Base-by-base conservation (phyloP, 2,888 invertebrate genomes). In the Tipula unca region DNA sequence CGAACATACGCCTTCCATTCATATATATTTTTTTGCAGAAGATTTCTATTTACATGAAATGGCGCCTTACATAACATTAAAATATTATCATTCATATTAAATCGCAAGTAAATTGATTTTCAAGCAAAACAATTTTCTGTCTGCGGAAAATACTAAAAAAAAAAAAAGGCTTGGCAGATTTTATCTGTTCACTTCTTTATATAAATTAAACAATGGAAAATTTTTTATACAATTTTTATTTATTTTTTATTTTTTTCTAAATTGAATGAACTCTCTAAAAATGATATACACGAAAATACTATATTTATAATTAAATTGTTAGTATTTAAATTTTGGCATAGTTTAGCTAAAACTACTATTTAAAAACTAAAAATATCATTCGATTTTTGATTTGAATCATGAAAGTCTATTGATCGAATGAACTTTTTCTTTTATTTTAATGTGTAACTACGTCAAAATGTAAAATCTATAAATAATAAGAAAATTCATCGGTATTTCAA, bases 341-440 rank as follows among this genome's bases (percentile, higher is more conserved):
- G 25, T 69, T 69, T 69, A 69, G 8, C 69, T 48, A n/a, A 48
- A 48, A 48, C 48, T 48, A 48, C 48, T 48, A 48, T 69, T 69
- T 48, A 69, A 69, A 69, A 69, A 25, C 69, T 69, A 69, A 69
- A 69, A 69, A 69, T 69, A 69, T 69, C 69, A 25, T 69, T 69
- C 69, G 69, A 69, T 69, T 69, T 69, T 69, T 69, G 25, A 69
- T 69, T 69, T 20, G 69, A 25, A 69, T 69, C 69, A 69, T 25
- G 69, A 69, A 25, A 69, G 69, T 69, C 83, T 83, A 83, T 83
- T 83, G 83, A 83, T 83, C 83, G 83, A 83, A 83, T 83, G 35
- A 83, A 83, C 83, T 83, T 83, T 83, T 83, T 25, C 25, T 10
- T 39, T n/a, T n/a, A 17, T 48, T 48, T 69, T 69, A 25, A 69